A percentile compares a stretch with the other conserved stretches of the same genome.
Evolutionary conservation across 92 coral and sea anemone genomes (phyloP).

Genomic region (Chrysogorgia sp.): DNA sequence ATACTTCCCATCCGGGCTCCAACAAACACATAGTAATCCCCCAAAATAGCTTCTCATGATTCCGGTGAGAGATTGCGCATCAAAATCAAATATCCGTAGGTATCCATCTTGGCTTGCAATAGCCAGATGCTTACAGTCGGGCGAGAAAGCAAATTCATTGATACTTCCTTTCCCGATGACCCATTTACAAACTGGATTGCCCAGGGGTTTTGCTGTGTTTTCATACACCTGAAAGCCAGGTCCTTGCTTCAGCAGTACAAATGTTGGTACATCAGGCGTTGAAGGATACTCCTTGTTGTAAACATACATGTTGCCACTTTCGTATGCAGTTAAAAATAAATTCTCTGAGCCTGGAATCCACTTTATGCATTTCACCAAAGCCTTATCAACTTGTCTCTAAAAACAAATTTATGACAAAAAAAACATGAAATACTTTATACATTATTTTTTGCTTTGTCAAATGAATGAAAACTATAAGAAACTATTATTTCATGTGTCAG

Average conservation of each 20-base stretch:
- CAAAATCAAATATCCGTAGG: slow-evolving; percentile 97
- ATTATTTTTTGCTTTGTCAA: no score
- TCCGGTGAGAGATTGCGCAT: slow-evolving; percentile 85
- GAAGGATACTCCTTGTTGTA: slow-evolving; percentile 96
- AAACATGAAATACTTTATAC: no score
- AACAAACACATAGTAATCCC: slow-evolving; percentile 90
- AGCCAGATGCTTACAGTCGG: slow-evolving; percentile 99
- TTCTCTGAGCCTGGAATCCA: slow-evolving; percentile 99
- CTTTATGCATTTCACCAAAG: slow-evolving; percentile 88
- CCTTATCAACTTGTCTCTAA: slow-evolving; percentile 93
- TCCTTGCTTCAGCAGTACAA: slow-evolving; percentile 92
- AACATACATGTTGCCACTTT: slow-evolving; percentile 97
- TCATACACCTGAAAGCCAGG: slow-evolving; percentile 86
- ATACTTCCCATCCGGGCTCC: slow-evolving; percentile 99
- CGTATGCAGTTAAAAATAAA: slow-evolving; percentile 88
- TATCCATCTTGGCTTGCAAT: slow-evolving; percentile 93
- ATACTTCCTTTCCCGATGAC: slow-evolving; percentile 85
- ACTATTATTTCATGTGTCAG: no score
- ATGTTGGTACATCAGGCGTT: slow-evolving; percentile 78
- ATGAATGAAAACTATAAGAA: no score
- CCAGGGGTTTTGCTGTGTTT: slow-evolving; percentile 82
- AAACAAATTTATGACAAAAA: background rate
- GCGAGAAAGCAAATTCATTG: slow-evolving; percentile 95
- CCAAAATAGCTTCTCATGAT: slow-evolving; percentile 99
- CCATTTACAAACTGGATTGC: slow-evolving; percentile 98